Conservation (phyloP, 1,140 invertebrate genomes). For the Danaus melanippus region DNA sequence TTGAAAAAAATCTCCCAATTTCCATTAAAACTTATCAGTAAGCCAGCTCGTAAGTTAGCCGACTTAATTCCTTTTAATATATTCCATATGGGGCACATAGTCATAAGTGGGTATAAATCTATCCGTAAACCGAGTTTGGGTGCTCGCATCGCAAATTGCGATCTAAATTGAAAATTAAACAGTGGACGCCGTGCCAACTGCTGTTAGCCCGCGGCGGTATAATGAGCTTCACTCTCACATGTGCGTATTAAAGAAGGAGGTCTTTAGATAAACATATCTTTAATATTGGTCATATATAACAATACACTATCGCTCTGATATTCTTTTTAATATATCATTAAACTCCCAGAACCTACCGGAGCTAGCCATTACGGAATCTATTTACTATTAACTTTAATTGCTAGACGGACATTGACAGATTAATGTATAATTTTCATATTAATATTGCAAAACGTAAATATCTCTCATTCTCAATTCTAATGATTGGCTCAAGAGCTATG, state of each 20-base stretch:
- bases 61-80: constrained; percentile 66
- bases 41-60: constrained; percentile 49
- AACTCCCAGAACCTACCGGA: too few relatives aligned
- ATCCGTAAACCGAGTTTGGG: constrained; percentile 58
- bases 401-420: too few relatives aligned
- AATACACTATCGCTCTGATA: too few relatives aligned
- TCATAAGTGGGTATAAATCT: constrained; percentile 64
- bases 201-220: constrained; percentile 31
- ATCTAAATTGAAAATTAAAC: constrained; percentile 75
- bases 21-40: constrained; percentile 61
- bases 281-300: too few relatives aligned
- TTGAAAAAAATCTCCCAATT: constrained; percentile 50
- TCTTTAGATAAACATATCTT: constrained; percentile 8
- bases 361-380: too few relatives aligned
- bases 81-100: constrained; percentile 34
- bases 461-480: too few relatives aligned
- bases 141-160: constrained; percentile 69
- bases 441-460: too few relatives aligned
- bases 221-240: constrained; percentile 11
- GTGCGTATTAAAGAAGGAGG: constrained; percentile 9
- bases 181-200: constrained; percentile 34
- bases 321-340: too few relatives aligned
- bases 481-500: too few relatives aligned
- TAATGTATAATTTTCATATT: too few relatives aligned
- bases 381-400: too few relatives aligned